Conservation (phyloP, 1,140 invertebrate species). For the Pemphigus obesinymphae region DNA sequence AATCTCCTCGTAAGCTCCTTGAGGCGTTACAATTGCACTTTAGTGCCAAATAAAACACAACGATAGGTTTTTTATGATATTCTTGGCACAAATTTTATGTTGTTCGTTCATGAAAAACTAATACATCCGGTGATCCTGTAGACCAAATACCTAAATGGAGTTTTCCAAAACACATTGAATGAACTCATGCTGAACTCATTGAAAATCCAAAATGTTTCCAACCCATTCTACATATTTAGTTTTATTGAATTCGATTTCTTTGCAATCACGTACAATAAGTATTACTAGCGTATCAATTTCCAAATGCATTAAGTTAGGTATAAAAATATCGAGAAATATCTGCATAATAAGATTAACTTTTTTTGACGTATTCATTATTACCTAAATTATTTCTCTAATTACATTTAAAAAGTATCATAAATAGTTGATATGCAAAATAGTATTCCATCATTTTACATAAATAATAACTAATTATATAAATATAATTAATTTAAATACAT, state of each 20-base stretch:
- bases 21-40: conserved; percentile 7
- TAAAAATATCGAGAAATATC: not conserved
- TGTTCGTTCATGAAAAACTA: conserved; percentile 13
- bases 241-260: not conserved
- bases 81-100: conserved; percentile 6
- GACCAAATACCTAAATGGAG: conserved; percentile 11
- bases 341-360: not conserved
- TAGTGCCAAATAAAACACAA: conserved; percentile 20
- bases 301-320: not conserved
- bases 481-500: no score
- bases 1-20: not conserved
- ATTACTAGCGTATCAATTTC: not conserved
- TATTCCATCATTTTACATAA: no score
- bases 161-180: not conserved
- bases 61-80: conserved; percentile 23
- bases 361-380: no score
- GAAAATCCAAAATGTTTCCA: not conserved
- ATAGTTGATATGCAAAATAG: no score
- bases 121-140: conserved; percentile 9
- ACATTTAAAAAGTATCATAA: no score
- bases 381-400: no score
- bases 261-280: not conserved
- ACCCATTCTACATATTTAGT: not conserved
- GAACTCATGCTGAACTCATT: conserved; percentile 6
- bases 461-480: no score